These are phyloP conservation scores for Melinopterus prodromus DNA, from an alignment of 2,888 invertebrate genomes.

Conservation along the genomic window DNA sequence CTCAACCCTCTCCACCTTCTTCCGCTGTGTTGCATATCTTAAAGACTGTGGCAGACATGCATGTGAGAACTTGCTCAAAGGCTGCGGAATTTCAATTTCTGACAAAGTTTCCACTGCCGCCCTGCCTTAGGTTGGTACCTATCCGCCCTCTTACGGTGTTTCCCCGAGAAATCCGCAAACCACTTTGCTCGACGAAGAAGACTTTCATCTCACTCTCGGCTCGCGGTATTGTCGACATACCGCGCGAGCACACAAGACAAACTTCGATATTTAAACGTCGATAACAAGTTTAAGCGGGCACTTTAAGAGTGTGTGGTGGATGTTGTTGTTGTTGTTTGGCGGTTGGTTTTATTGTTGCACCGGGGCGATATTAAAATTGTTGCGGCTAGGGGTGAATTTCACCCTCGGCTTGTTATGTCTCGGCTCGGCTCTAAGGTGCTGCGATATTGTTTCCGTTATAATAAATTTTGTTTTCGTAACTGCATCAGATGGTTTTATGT, in stretches of 20 bases:
- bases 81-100: constrained; percentile 56
- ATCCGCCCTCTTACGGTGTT: constrained; percentile 7
- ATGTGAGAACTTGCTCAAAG: constrained; percentile 50
- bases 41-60: constrained; percentile 46
- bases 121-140: not conserved
- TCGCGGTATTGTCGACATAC: constrained; percentile 51
- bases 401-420: not conserved
- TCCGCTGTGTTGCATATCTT: constrained; percentile 44
- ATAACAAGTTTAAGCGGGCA: constrained; percentile 42
- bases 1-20: constrained; percentile 11
- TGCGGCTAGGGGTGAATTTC: not conserved
- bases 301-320: not conserved
- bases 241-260: constrained; percentile 48
- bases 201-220: constrained; percentile 48
- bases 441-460: no score
- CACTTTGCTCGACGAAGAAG: constrained; percentile 36
- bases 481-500: no score
- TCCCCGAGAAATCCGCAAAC: constrained; percentile 11
- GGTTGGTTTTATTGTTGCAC: constrained; percentile 13
- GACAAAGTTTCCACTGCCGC: constrained; percentile 50
- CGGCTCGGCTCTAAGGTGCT: not conserved
- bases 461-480: no score
- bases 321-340: constrained; percentile 4
- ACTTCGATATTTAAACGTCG: constrained; percentile 41
- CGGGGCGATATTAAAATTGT: constrained; percentile 21